Evolutionary conservation across 2,888 invertebrate species (phyloP).

Genomic region (Melanotus villosus): DNA sequence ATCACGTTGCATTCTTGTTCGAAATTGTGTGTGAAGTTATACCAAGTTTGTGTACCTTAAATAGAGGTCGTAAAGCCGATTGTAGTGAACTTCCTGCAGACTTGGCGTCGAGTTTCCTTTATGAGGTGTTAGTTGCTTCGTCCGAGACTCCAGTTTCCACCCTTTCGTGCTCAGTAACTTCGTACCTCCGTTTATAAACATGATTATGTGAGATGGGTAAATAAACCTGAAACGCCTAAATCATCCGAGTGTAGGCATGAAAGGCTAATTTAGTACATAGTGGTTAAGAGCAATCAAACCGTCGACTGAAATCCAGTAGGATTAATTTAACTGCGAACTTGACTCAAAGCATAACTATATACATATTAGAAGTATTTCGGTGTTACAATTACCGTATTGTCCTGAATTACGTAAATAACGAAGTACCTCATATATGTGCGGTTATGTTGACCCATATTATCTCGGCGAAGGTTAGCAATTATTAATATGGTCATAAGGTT

Average conservation of each 20-base stretch:
- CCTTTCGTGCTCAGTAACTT: slow-evolving; percentile 1
- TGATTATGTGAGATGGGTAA: slow-evolving; percentile 26
- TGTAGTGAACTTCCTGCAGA: slow-evolving; percentile 42
- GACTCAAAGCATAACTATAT: not conserved
- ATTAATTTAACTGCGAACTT: slow-evolving; percentile 10
- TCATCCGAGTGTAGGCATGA: slow-evolving; percentile 12
- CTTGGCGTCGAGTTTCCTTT: slow-evolving; percentile 42
- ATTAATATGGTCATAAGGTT: slow-evolving; percentile 33
- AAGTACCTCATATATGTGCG: not conserved
- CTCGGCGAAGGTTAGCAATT: slow-evolving; percentile 24
- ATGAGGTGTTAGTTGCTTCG: slow-evolving; percentile 41
- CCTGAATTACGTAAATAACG: slow-evolving; percentile 4
- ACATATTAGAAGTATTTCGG: slow-evolving; percentile 9
- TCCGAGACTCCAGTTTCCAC: slow-evolving; percentile 27
- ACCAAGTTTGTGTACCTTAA: slow-evolving; percentile 33
- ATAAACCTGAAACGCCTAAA: slow-evolving; percentile 19
- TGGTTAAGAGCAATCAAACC: not conserved
- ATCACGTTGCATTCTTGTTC: slow-evolving; percentile 25
- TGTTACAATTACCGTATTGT: slow-evolving; percentile 10
- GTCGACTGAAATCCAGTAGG: slow-evolving; percentile 2
- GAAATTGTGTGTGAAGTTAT: slow-evolving; percentile 31
- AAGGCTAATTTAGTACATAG: slow-evolving; percentile 5
- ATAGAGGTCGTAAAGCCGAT: slow-evolving; percentile 42
- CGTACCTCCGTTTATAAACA: slow-evolving; percentile 14
- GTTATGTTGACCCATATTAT: slow-evolving; percentile 30